Percentiles rank a stretch among this genome's conserved stretches.
Evolutionary conservation across 2,797 vertebrate species (phyloP).

Genomic region (Microchirus variegatus): DNA sequence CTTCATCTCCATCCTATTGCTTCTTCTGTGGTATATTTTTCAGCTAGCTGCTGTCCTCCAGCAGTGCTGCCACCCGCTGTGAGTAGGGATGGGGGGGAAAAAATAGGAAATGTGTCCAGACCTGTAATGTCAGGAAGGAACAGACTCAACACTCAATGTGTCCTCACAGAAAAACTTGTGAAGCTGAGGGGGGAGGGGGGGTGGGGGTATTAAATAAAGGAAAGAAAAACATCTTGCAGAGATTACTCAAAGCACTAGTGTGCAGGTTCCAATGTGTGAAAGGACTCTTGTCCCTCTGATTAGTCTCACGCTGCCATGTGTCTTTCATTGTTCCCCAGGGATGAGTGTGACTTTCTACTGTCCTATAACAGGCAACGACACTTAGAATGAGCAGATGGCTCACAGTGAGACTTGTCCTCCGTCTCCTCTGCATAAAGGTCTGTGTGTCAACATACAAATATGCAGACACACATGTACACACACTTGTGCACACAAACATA

Average conservation of each 20-base stretch:
- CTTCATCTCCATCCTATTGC: slow-evolving; percentile 26
- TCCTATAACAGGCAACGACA: slow-evolving; percentile 43
- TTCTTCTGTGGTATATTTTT: slow-evolving; percentile 29
- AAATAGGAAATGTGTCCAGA: slow-evolving; percentile 28
- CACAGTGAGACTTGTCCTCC: slow-evolving; percentile 46
- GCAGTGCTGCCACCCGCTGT: slow-evolving; percentile 27
- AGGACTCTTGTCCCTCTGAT: slow-evolving; percentile 29
- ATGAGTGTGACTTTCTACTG: slow-evolving; percentile 48
- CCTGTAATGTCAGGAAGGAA: slow-evolving; percentile 39
- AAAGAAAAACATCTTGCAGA: not conserved
- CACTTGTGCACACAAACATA: not conserved
- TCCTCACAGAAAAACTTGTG: slow-evolving; percentile 15
- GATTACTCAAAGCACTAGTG: slow-evolving; percentile 15
- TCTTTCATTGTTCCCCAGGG: slow-evolving; percentile 48
- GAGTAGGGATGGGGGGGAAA: slow-evolving; percentile 16
- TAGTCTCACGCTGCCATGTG: slow-evolving; percentile 34
- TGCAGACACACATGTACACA: not conserved
- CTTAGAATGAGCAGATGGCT: slow-evolving; percentile 59
- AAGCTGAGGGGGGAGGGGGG: no score
- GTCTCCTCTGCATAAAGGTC: slow-evolving; percentile 38
- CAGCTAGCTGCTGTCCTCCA: slow-evolving; percentile 23
- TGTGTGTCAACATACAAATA: slow-evolving; percentile 11
- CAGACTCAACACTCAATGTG: slow-evolving; percentile 7
- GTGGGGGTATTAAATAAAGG: not conserved
- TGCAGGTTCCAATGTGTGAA: slow-evolving; percentile 18